Base-by-base conservation (phyloP, 2,888 invertebrate genomes). In the Parapristionchus giblindavisi region DNA sequence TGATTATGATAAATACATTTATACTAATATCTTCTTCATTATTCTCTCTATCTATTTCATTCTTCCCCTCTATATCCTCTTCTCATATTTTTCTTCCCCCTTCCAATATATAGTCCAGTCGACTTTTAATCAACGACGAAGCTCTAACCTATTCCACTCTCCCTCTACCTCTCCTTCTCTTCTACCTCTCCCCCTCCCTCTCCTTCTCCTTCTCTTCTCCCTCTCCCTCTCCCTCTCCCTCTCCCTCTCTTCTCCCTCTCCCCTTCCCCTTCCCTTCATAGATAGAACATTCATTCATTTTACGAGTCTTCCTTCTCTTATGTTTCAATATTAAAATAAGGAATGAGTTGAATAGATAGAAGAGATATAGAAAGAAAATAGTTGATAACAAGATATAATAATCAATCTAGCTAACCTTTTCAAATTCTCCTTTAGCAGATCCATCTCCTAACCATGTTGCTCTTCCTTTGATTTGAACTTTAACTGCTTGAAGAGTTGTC, bases 381-480 rank as follows among this genome's bases (percentile, higher is more conserved):
- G n/a, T n/a, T 51, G 51, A 51, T 17, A 51, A 51, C 14, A 51
- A 51, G 51, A 32, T 1, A 17, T 29, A 24, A 21, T n/a, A n/a
- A n/a, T n/a, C 34, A 21, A 48, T 6, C 29, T 48, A 24, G 43
- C 48, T 32, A 27, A 81, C 81, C 77, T 83, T 83, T 65, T 83
- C 83, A 61, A 80, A 80, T 56, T 81, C 81, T 51, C 78, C 81
- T 58, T 80, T 80, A 63, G 81, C 81, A 72, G 78, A 56, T 17
- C 81, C 79, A 72, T 83, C 81, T 40, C 81, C 81, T 43, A 81
- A 58, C 78, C 78, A 81, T 11, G 77, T 79, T 38, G 83, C 81
- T 51, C 83, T 66, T 75, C 83, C 83, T 51, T 83, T 81, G 79
- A 83, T 83, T 70, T 83, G 83, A 54, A 71, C 32, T 27, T 58